Percentiles rank a stretch among this genome's conserved stretches.
Evolutionary conservation across 2,888 invertebrate genomes (phyloP).

Genomic region (Hyalella azteca): DNA sequence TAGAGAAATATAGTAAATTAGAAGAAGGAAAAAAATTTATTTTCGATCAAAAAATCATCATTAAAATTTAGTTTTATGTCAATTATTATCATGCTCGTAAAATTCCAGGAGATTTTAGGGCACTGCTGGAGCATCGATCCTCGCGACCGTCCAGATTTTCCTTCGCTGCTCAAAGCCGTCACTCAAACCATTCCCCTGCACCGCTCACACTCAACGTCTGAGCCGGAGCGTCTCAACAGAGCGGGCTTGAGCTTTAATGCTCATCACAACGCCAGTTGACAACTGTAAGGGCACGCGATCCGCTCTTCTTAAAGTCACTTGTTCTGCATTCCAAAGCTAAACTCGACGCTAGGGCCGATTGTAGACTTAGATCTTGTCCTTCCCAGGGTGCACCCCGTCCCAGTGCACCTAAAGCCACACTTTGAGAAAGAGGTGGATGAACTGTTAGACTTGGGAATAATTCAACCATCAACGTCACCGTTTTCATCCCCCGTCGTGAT

Average conservation of each 20-base stretch:
- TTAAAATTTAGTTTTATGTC: background rate
- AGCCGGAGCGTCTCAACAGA: conserved; percentile 56
- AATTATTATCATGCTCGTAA: background rate
- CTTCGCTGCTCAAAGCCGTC: conserved; percentile 48
- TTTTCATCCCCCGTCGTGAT: background rate
- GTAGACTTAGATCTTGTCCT: background rate
- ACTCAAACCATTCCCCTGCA: conserved; percentile 55
- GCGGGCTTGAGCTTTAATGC: conserved; percentile 40
- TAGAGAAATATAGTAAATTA: background rate
- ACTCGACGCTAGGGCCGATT: background rate
- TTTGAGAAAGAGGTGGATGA: background rate
- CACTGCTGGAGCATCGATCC: conserved; percentile 53
- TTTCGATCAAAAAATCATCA: background rate
- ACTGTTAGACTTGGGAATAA: background rate
- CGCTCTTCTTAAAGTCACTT: background rate
- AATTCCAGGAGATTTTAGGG: conserved; percentile 48
- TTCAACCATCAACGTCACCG: background rate
- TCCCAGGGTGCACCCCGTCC: background rate
- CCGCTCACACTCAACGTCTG: conserved; percentile 56
- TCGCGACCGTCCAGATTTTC: conserved; percentile 52
- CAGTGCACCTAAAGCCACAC: background rate
- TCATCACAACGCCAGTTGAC: background rate
- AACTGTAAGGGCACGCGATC: background rate
- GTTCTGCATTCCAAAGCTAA: background rate
- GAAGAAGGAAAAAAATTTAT: background rate